These are phyloP conservation scores for Tachuris rubrigastra DNA, from an alignment of 2,113 vertebrate species.

Conservation along the genomic window DNA sequence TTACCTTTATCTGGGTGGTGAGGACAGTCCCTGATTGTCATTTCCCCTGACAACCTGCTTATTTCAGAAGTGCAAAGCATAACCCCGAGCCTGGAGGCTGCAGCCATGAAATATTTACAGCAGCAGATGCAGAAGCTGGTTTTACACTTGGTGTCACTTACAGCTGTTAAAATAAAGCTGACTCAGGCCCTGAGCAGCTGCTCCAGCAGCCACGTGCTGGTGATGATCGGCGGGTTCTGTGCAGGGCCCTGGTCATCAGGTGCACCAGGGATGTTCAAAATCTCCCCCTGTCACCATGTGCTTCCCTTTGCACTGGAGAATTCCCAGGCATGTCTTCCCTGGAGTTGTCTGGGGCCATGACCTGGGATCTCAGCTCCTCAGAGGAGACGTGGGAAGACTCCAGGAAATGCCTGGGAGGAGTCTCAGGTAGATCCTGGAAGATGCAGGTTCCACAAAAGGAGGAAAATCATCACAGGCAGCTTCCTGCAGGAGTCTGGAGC, in stretches of 20 bases:
- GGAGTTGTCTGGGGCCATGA: background rate
- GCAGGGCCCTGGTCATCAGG: background rate
- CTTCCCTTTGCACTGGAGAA: background rate
- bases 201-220: background rate
- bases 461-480: background rate
- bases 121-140: background rate
- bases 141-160: accelerated
- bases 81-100: background rate
- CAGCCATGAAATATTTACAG: background rate
- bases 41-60: background rate
- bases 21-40: background rate
- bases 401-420: background rate
- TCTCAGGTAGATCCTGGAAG: background rate
- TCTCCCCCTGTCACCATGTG: background rate
- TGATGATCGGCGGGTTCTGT: background rate
- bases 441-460: background rate
- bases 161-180: background rate
- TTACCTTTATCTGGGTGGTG: background rate
- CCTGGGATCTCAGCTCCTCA: background rate
- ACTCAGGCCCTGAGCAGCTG: background rate
- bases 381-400: background rate
- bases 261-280: no score
- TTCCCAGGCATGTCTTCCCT: background rate
- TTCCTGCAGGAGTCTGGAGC: background rate
- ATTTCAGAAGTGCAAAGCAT: background rate